Base-by-base conservation (phyloP, 2,113 vertebrate species). In the Alethe diademata region DNA sequence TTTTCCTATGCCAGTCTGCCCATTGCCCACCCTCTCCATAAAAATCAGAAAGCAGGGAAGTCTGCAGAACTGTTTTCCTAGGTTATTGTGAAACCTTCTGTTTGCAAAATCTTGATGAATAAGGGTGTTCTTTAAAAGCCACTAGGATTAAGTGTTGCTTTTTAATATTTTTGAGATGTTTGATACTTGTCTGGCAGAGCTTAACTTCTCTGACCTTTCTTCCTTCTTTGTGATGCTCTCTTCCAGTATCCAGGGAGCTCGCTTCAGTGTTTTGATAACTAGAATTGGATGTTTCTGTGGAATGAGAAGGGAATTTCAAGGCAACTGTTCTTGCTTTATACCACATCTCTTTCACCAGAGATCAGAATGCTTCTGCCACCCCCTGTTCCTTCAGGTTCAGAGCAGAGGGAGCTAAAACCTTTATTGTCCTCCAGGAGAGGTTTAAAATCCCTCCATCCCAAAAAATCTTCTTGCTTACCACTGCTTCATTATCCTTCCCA, bases 151-250 rank as follows among this genome's bases (percentile, higher is more conserved):
- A 74, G 25, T 24, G 28, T 12, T 54, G 73, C 33, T 61, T 60
- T 86, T 84, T 70, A 83, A 65, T 73, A 61, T 69, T 83, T 90
- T 45, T 36, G 58, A 66, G 50, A 45, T 66, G 75, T 83, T 88
- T 86, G 76, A 75, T 79, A 48, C 22, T 91, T 95, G 40, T 57
- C 53, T 69, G 86, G 58, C 42, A 71, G 60, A 92, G 62, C 57
- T 86, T 84, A 86, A 84, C 72, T 70, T 84, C 57, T 80, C 33
- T 92, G 86, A 95, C 86, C 74, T 66, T 85, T 67, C 28, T 62
- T 36, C 35, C 56, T 84, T 71, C 79, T 54, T 60, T 5, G 1
- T 86, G 74, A 78, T 0, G 16, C 48, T 54, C 23, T 26, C 53
- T 88, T 75, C 61, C 38, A 16, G 60, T 92, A 62, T 16, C 80